Evolutionary conservation across 2,797 vertebrate species (phyloP).

Genomic region (Oreochromis mossambicus): DNA sequence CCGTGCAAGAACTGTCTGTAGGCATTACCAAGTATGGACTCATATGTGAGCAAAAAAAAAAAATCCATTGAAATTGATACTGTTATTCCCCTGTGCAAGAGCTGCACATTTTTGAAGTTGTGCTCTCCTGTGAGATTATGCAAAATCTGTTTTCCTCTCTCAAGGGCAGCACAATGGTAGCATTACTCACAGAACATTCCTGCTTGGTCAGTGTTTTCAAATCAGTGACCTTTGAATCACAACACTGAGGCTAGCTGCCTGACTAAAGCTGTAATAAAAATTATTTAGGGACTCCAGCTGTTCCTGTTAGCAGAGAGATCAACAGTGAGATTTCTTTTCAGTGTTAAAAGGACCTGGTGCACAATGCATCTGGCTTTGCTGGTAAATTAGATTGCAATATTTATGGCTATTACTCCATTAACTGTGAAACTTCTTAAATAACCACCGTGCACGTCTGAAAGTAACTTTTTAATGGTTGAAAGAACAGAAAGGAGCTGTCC

Average conservation of each 20-base stretch:
- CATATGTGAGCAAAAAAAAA: background rate
- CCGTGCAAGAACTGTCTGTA: background rate
- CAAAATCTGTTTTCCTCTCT: conserved; percentile 25
- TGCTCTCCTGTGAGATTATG: conserved; percentile 21
- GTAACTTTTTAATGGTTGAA: conserved; percentile 19
- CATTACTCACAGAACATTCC: conserved; percentile 37
- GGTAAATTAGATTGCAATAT: conserved; percentile 4
- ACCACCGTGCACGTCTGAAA: conserved; percentile 9
- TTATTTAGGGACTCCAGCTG: conserved; percentile 16
- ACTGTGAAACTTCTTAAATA: conserved; percentile 7
- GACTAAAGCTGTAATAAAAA: conserved; percentile 9
- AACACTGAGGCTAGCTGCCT: background rate
- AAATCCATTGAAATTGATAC: background rate
- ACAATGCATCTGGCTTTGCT: background rate
- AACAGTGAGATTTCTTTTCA: background rate
- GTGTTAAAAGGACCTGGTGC: background rate
- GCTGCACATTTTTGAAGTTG: background rate
- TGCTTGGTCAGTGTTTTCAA: conserved; percentile 50
- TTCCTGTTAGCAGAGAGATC: conserved; percentile 6
- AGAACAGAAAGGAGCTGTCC: background rate
- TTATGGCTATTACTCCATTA: conserved; percentile 14
- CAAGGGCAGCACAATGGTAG: conserved; percentile 33
- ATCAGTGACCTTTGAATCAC: conserved; percentile 50
- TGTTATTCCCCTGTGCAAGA: background rate
- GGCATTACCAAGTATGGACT: background rate